Base-by-base conservation (phyloP, 2,797 vertebrate species). In the Menidia menidia region DNA sequence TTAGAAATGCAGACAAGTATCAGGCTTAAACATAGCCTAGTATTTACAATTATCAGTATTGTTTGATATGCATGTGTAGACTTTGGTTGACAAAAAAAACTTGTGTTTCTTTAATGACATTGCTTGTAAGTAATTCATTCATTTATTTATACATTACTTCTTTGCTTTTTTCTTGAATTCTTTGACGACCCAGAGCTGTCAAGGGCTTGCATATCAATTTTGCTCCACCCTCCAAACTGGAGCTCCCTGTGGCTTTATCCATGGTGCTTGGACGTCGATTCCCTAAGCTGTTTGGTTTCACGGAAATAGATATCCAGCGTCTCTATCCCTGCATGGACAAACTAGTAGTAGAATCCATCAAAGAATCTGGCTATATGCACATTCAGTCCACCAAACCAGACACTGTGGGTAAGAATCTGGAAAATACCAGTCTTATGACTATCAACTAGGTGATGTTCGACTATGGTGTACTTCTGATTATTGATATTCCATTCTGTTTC, bases 341-440 rank as follows among this genome's bases (percentile, higher is more conserved):
- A 60, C 83, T 93, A 0, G 0, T 96, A 1, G 88, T 91, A 41
- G 78, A 92, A 0, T 0, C 86, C 0, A 1, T 97, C 56, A 91
- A 81, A 54, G 96, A 97, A 71, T 70, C 89, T 1, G 96, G 96
- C 6, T 97, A 97, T 87, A 75, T 97, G 91, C 96, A 97, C 85
- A 95, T 97, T 86, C 96, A 97, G 86, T 90, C 92, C 66, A 96
- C 96, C 81, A 97, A 97, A 78, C 96, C 96, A 1, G 96, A 97
- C 85, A 97, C 96, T 13, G 94, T 84, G 48, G 96, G 96, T 97
- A 88, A 90, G 87, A 63, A 68, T 31, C 12, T 4, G 7, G 6
- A 5, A 4, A 30, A 16, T 42, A 33, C 15, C n/a, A 3, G 15
- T 13, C 5, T n/a, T 39, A 4, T 39, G 16, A 6, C 33, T 14